Percentiles rank a stretch among this genome's conserved stretches.
phyloP scores from a whole-genome alignment of 2,797 vertebrate species.

The Ctenopoma multispine region DNA sequence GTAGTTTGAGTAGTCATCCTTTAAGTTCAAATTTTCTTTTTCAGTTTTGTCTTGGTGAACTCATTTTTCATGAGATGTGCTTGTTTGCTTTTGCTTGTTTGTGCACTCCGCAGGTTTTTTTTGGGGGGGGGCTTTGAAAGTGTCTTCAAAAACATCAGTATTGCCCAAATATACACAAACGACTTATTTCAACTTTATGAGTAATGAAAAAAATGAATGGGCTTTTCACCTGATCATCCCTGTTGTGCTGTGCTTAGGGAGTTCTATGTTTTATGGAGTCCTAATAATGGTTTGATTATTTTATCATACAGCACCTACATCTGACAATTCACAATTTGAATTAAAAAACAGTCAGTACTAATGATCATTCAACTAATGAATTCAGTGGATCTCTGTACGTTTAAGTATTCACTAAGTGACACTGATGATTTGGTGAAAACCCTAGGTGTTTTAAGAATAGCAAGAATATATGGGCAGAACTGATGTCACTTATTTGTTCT shows the following conservation, averaged over 20 bases:
- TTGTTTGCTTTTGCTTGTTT: constrained; percentile 64
- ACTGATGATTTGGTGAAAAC: constrained; percentile 24
- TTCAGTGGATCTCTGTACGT: not conserved
- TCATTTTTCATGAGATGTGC: constrained; percentile 66
- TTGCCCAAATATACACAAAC: constrained; percentile 55
- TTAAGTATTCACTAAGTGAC: not conserved
- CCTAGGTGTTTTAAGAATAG: not conserved
- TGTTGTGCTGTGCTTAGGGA: not conserved
- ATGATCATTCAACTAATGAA: no score
- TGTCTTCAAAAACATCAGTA: constrained; percentile 40
- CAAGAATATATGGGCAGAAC: constrained; percentile 45
- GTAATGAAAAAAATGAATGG: not conserved
- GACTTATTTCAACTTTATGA: not conserved
- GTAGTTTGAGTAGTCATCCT: constrained; percentile 61
- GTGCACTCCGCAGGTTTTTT: constrained; percentile 43
- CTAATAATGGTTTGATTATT: not conserved
- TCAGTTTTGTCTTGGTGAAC: constrained; percentile 66
- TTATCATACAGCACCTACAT: not conserved
- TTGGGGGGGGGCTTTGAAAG: constrained; percentile 19
- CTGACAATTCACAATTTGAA: not conserved
- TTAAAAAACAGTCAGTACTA: not conserved
- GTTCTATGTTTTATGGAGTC: not conserved
- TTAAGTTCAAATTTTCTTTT: constrained; percentile 62
- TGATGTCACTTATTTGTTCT: constrained; percentile 51
- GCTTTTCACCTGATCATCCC: constrained; percentile 19